Base-by-base conservation (phyloP, 2,888 invertebrate species). In the Volucella zonaria region DNA sequence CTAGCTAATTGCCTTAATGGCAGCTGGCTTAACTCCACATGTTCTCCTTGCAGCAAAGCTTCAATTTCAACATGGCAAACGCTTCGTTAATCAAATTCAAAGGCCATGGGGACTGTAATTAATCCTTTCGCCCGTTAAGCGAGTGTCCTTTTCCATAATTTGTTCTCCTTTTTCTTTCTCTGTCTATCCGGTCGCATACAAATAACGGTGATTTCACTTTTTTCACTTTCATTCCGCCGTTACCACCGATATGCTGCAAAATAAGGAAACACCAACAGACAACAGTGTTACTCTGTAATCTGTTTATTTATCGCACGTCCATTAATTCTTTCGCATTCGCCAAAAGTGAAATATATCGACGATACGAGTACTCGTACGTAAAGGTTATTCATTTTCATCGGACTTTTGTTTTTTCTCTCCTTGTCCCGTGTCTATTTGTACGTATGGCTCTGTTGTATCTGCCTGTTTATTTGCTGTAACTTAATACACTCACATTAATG, bases 81-180 rank as follows among this genome's bases (percentile, higher is more conserved):
- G 73, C 71, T 85, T 81, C 85, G 85, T 85, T 85, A 85, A 85
- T 85, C 81, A 85, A 85, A 81, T 85, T 81, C 85, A 85, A 85
- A 85, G 85, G 85, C 85, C 85, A 85, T 68, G 85, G 85, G 85
- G 85, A 85, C 85, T 81, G 85, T 85, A 85, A 85, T 85, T 85
- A 85, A 85, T 85, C 85, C 85, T 85, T 85, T 85, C 85, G 85
- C 85, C 85, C 75, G 81, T 85, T 85, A 85, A 76, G 73, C 76
- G 52, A 80, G 71, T 85, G 85, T 85, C 85, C 85, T 85, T 85
- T 85, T 85, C 81, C 85, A 76, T 52, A 70, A 54, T 67, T 58
- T 76, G 59, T 76, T 18, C 67, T 23, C 59, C 56, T 31, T 31
- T 31, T 31, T 31, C 31, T 31, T 31, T 31, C 31, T 31, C 31